These are phyloP conservation scores for Selene dorsalis DNA, from an alignment of 2,797 vertebrate species.

Conservation along the genomic window DNA sequence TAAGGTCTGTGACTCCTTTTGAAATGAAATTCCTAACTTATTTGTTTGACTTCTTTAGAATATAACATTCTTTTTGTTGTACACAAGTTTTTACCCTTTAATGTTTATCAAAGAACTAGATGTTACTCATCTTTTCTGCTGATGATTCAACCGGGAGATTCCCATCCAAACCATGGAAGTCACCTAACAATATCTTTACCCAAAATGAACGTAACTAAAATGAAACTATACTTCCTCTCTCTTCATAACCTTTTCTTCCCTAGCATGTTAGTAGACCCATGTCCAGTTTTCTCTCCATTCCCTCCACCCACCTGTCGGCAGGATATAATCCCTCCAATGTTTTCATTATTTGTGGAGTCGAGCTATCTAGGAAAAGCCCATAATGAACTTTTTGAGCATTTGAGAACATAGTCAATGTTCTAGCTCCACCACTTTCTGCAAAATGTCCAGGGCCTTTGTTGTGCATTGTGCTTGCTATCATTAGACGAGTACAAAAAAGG, in stretches of 20 bases:
- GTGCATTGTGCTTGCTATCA: conserved; percentile 62
- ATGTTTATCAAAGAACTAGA: not conserved
- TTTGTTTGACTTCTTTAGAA: not conserved
- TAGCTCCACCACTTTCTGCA: conserved; percentile 22
- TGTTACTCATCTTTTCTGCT: not conserved
- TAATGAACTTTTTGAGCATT: conserved; percentile 40
- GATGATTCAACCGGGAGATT: not conserved
- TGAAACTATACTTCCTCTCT: not conserved
- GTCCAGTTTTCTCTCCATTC: not conserved
- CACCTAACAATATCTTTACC: not conserved
- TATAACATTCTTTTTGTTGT: not conserved
- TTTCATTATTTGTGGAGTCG: conserved; percentile 14
- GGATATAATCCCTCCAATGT: conserved; percentile 5
- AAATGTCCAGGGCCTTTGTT: conserved; percentile 69
- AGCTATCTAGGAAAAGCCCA: conserved; percentile 39
- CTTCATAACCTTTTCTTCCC: not conserved
- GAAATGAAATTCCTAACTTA: not conserved
- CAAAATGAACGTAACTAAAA: not conserved
- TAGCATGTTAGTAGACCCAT: not conserved
- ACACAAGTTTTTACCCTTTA: not conserved
- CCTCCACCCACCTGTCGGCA: not conserved
- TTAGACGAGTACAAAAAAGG: conserved; percentile 74
- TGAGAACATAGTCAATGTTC: conserved; percentile 27
- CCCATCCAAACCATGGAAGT: not conserved
- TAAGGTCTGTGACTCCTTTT: not conserved